These are phyloP conservation scores for Stenurella melanura DNA, from an alignment of 2,888 invertebrate genomes.

Conservation along the genomic window DNA sequence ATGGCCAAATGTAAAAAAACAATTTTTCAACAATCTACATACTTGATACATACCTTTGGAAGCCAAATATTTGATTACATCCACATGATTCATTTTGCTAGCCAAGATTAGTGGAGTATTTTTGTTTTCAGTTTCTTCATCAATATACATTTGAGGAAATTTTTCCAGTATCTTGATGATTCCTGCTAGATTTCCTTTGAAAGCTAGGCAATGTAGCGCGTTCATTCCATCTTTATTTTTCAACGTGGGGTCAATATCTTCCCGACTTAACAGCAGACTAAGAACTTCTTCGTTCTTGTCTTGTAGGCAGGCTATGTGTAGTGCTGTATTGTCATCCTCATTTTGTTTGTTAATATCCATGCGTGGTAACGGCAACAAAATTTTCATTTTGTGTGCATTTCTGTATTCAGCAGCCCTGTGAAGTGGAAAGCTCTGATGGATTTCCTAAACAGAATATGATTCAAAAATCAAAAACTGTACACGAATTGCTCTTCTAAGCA, in stretches of 20 bases:
- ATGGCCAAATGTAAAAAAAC: no score
- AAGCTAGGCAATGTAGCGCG: constrained; percentile 38
- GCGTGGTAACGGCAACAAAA: constrained; percentile 22
- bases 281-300: constrained; percentile 34
- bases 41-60: no score
- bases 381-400: constrained; percentile 40
- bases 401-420: constrained; percentile 38
- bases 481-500: no score
- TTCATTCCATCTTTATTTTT: constrained; percentile 28
- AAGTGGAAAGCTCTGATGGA: constrained; percentile 2
- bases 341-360: constrained; percentile 40
- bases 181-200: constrained; percentile 35
- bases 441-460: no score
- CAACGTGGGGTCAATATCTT: constrained; percentile 29
- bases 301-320: constrained; percentile 38
- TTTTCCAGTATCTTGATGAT: constrained; percentile 32
- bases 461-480: no score
- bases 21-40: no score
- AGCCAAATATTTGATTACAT: no score
- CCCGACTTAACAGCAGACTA: constrained; percentile 26
- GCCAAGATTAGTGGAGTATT: constrained; percentile 42
- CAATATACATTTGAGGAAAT: constrained; percentile 34
- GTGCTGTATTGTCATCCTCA: constrained; percentile 30
- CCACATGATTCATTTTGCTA: constrained; percentile 36
- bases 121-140: constrained; percentile 28